Base-by-base conservation (phyloP, 2,888 invertebrate genomes). In the Drosophila ezoana region DNA sequence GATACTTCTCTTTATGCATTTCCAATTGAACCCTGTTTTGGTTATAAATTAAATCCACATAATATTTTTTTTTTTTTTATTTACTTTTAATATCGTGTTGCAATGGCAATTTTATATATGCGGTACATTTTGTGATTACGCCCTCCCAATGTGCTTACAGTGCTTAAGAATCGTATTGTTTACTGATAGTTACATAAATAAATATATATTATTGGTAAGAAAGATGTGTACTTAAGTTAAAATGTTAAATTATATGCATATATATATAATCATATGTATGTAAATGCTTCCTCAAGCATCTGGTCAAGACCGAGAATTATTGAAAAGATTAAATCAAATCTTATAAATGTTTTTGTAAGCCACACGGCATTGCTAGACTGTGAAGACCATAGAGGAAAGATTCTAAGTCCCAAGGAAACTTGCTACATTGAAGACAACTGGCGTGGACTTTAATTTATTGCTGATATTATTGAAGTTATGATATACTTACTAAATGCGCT, bases 351-450 rank as follows among this genome's bases (percentile, higher is more conserved):
- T n/a, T 45, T 28, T 13, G 20, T 23, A 13, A 44, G 20, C 43
- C 43, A 43, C 20, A n/a, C 9, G 16, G 41, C 32, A 18, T n/a
- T 8, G 23, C 38, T 20, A 4, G 6, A 23, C 16, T 11, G 5
- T n/a, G 48, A 33, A 18, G 10, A n/a, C 13, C 10, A n/a, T 32
- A 40, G 13, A 14, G 20, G 33, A 6, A 28, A 10, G 28, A 14
- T 16, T 2, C 16, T 18, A 4, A 16, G n/a, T 8, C 8, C 14
- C 5, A 28, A 23, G 33, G 38, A 32, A 60, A 47, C 45, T 57
- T 16, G 40, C 57, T 58, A 51, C 23, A 40, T 51, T 56, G 54
- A 67, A 73, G 60, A 59, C 53, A 72, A 28, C 32, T 58, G 53
- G 53, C 48, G 37, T 44, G 28, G 33, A 16, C 11, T 57, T 52